Percentiles rank a stretch among this genome's conserved stretches.
These are phyloP conservation scores for Bombus affinis DNA, from an alignment of 1,140 invertebrate genomes.

Conservation along the genomic window DNA sequence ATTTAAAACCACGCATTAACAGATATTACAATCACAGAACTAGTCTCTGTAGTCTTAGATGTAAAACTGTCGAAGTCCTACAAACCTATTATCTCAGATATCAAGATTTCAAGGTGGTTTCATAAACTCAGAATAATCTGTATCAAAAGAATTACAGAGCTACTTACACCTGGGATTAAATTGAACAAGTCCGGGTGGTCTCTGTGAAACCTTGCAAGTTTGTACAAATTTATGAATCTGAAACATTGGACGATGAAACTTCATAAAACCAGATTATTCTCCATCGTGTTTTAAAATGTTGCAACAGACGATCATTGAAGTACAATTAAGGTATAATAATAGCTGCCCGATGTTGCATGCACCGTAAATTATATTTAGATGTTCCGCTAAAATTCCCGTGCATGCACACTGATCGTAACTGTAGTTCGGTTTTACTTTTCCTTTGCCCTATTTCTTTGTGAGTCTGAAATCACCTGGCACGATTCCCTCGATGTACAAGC, in stretches of 20 bases:
- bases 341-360: slow-evolving; percentile 40
- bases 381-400: slow-evolving; percentile 41
- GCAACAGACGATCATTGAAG: not conserved
- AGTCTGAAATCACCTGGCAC: slow-evolving; percentile 24
- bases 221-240: not conserved
- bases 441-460: slow-evolving; percentile 44
- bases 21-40: not conserved
- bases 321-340: slow-evolving; percentile 30
- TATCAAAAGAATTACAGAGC: not conserved
- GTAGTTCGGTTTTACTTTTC: slow-evolving; percentile 25
- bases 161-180: not conserved
- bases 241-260: not conserved
- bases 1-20: not conserved
- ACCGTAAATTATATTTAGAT: slow-evolving; percentile 62
- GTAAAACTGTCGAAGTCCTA: not conserved
- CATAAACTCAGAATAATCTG: not conserved
- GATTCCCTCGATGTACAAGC: slow-evolving; percentile 20
- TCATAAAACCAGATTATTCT: not conserved
- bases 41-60: not conserved
- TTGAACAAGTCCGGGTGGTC: not conserved
- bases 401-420: slow-evolving; percentile 48
- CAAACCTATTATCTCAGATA: not conserved
- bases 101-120: not conserved
- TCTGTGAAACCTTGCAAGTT: not conserved
- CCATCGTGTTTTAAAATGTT: not conserved